Conservation (phyloP, 1,140 invertebrate species). For the Drosophila pseudoananassae region DNA sequence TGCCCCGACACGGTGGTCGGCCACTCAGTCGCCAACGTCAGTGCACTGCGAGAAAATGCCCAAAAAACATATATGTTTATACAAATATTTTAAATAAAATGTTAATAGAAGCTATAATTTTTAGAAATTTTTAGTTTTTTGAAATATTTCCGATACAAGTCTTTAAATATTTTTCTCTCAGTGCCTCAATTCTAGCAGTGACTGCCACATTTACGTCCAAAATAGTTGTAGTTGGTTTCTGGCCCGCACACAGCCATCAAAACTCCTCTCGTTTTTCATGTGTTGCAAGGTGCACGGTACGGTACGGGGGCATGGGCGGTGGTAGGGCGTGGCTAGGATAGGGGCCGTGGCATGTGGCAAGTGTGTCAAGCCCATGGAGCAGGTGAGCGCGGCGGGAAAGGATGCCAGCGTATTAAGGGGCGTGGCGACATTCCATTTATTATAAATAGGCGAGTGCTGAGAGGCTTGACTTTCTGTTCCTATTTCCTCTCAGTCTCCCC, state of each 20-base stretch:
- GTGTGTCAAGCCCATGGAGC: conserved; percentile 32
- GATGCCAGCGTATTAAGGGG: conserved; percentile 24
- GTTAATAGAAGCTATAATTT: too few species aligned
- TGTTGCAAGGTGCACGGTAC: conserved; percentile 36
- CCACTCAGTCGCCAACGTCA: conserved; percentile 48
- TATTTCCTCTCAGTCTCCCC: background rate
- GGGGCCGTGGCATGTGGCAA: conserved; percentile 45
- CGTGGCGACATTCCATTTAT: conserved; percentile 49
- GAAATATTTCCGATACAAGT: background rate
- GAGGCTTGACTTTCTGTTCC: conserved; percentile 33
- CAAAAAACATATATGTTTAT: too few species aligned
- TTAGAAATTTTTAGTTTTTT: too few species aligned
- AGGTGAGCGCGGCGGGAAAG: background rate
- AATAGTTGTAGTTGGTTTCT: conserved; percentile 45
- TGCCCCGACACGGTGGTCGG: conserved; percentile 23
- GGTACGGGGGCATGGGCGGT: background rate
- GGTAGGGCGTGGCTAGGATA: background rate
- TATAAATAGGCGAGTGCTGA: conserved; percentile 51
- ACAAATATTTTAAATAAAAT: too few species aligned
- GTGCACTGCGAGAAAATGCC: background rate
- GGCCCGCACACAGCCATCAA: conserved; percentile 17
- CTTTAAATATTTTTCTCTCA: background rate
- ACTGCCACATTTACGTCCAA: conserved; percentile 36
- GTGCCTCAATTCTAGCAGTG: conserved; percentile 2
- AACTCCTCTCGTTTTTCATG: conserved; percentile 44